Base-by-base conservation (phyloP, 2,888 invertebrate genomes). In the Crioceris asparagi region DNA sequence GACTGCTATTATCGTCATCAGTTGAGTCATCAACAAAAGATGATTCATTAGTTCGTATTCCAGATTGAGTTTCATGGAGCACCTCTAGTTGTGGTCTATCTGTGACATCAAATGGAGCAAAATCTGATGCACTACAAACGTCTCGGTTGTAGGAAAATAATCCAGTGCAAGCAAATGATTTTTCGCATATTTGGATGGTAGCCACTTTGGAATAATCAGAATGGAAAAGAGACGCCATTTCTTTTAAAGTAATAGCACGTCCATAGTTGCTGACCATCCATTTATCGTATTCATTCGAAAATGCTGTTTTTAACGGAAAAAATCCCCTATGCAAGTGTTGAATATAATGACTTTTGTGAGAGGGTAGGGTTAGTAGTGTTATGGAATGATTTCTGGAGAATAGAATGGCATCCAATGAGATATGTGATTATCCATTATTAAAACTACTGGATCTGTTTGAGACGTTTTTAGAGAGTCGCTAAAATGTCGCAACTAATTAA, bases 181-280 rank as follows among this genome's bases (percentile, higher is more conserved):
- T 30, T 30, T 30, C 30, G 30, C 30, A 30, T 30, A 30, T 30
- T 30, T 30, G 30, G 10, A 30, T 2, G 5, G 5, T 30, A 4
- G 30, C 30, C 11, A 30, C 30, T 30, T 30, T 30, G 30, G 30
- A 30, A 30, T 30, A 30, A 30, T n/a, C 30, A 30, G 30, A 30
- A 29, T 29, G 29, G 12, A 29, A 29, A 30, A 30, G 30, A 4
- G 30, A 3, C 30, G 5, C 30, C 30, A 25, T 25, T 25, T 25
- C 25, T 25, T 2, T 25, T 25, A 4, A 25, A 25, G 3, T 25
- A 25, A 4, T 25, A 25, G 25, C 25, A 2, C 25, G 25, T 25
- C 3, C 25, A 25, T 2, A 4, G 25, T 25, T 3, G 4, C 25
- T 4, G 25, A 25, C 25, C 25, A 25, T 25, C 4, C 25, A 25